Evolutionary conservation across 2,113 vertebrate species (phyloP).

Genomic region (Puma concolor): DNA sequence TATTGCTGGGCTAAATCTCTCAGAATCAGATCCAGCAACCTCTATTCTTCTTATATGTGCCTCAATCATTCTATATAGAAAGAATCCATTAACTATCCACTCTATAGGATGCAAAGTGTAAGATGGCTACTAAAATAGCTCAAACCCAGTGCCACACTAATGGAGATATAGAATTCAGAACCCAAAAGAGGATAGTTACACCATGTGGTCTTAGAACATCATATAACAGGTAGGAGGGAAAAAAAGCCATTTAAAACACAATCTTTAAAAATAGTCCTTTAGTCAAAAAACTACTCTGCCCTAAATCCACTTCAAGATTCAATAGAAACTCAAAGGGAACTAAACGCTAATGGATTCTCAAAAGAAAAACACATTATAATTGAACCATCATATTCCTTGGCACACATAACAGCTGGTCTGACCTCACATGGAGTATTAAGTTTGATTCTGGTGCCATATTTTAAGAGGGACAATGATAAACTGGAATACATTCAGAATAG

Average conservation of each 20-base stretch:
- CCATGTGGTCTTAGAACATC: not conserved
- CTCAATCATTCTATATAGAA: not conserved
- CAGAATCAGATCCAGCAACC: not conserved
- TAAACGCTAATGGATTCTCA: slow-evolving; percentile 36
- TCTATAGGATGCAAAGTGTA: not conserved
- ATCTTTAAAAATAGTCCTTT: not conserved
- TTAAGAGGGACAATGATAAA: slow-evolving; percentile 50
- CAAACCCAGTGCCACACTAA: not conserved
- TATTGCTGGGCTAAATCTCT: not conserved
- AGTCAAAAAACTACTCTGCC: slow-evolving; percentile 28
- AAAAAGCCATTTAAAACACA: slow-evolving; percentile 16
- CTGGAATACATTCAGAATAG: not conserved
- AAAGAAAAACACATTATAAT: slow-evolving; percentile 65
- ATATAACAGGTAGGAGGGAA: not conserved
- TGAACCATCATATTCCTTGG: slow-evolving; percentile 14
- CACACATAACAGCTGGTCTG: slow-evolving; percentile 26
- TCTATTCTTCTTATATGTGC: not conserved
- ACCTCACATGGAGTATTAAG: not conserved
- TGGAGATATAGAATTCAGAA: not conserved
- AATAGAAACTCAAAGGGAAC: slow-evolving; percentile 43
- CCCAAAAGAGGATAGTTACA: not conserved
- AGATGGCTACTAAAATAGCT: not conserved
- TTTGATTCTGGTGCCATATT: not conserved
- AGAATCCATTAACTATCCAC: not conserved
- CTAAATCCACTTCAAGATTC: slow-evolving; percentile 41